Conservation (phyloP, 1,140 invertebrate species). For the Druon quercuslanigerum region DNA sequence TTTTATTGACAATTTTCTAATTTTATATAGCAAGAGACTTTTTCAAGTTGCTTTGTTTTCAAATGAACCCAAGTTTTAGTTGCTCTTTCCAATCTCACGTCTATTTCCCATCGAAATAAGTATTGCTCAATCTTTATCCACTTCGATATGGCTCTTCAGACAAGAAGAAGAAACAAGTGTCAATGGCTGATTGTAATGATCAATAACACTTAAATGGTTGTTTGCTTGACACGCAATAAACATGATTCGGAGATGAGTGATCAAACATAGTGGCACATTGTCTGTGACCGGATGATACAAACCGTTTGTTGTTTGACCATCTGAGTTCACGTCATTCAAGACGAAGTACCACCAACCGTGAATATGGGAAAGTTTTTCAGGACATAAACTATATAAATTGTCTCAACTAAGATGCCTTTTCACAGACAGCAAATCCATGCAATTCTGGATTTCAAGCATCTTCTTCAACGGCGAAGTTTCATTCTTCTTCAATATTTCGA, state of each 20-base stretch:
- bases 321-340: neutral
- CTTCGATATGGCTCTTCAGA: constrained; percentile 14
- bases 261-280: constrained; percentile 14
- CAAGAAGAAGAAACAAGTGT: constrained; percentile 13
- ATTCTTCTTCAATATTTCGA: neutral
- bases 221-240: neutral
- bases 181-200: neutral
- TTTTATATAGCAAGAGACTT: no score
- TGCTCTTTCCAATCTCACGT: neutral
- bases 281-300: neutral
- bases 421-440: no score
- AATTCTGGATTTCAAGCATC: no score
- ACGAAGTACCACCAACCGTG: neutral
- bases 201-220: constrained; percentile 1
- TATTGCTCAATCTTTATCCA: neutral
- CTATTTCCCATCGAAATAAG: neutral
- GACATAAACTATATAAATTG: neutral
- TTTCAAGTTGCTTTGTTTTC: no score
- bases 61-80: no score
- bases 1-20: no score
- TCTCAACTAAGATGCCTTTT: no score
- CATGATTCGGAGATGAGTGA: constrained; percentile 8
- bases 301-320: constrained; percentile 1
- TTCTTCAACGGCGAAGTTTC: no score
- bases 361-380: neutral